phyloP scores from a whole-genome alignment of 2,888 invertebrate genomes.

The Stenodema calcarata region DNA sequence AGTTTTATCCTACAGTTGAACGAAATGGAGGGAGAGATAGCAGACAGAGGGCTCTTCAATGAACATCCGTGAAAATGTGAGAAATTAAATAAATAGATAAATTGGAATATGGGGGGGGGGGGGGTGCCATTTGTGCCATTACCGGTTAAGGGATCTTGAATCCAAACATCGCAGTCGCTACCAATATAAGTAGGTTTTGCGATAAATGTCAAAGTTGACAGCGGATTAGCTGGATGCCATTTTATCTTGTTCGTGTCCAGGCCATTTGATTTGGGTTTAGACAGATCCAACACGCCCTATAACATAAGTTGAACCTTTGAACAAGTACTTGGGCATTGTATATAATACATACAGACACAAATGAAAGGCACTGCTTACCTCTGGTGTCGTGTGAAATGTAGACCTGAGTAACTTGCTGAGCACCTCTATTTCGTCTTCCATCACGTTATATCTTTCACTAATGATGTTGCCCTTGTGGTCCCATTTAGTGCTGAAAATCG shows the following conservation, averaged over 20 bases:
- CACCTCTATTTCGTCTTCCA: background rate
- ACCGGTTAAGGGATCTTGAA: conserved; percentile 60
- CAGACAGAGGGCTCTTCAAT: too few relatives aligned
- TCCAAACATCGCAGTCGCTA: conserved; percentile 64
- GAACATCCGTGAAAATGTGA: too few relatives aligned
- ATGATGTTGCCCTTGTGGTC: background rate
- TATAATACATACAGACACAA: background rate
- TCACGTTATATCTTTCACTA: background rate
- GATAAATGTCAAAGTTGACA: conserved; percentile 66
- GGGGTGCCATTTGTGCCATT: background rate
- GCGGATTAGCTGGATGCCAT: conserved; percentile 69
- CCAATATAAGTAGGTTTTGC: conserved; percentile 72
- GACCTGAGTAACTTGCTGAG: background rate
- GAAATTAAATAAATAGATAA: too few relatives aligned
- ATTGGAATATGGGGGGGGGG: too few relatives aligned
- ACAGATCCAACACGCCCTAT: background rate
- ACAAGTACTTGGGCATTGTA: background rate
- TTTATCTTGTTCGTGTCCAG: conserved; percentile 60
- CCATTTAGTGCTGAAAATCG: conserved; percentile 20
- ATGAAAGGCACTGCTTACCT: background rate
- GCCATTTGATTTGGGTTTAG: background rate
- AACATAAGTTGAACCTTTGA: background rate
- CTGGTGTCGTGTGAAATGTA: background rate
- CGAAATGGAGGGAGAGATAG: too few relatives aligned
- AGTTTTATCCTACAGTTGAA: too few relatives aligned